A percentile compares a stretch with the other conserved stretches of the same genome.
These are phyloP conservation scores for Phoxinus phoxinus DNA, from an alignment of 2,113 vertebrate genomes.

Conservation along the genomic window DNA sequence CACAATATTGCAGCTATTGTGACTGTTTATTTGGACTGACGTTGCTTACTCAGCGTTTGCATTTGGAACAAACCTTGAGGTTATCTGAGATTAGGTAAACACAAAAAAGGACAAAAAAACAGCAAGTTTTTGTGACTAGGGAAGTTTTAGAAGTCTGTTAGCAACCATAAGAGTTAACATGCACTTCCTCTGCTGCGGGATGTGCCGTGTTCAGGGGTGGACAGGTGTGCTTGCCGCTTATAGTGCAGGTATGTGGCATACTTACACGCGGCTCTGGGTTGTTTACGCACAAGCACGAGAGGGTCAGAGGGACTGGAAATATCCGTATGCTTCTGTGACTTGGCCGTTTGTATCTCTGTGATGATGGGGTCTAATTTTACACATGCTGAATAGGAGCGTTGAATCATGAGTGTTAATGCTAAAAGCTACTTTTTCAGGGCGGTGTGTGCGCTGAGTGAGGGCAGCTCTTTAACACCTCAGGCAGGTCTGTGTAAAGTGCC, in stretches of 20 bases:
- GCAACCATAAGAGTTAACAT: not conserved
- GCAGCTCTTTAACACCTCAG: conserved; percentile 34
- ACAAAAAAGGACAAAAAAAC: conserved; percentile 25
- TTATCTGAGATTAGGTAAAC: conserved; percentile 30
- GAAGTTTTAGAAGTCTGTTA: not conserved
- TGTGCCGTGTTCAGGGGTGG: not conserved
- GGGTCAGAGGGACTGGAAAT: conserved; percentile 27
- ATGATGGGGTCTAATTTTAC: conserved; percentile 14
- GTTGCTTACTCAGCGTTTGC: not conserved
- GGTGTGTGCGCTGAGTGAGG: not conserved
- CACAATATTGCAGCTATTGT: not conserved
- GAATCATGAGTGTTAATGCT: conserved; percentile 18
- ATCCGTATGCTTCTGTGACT: conserved; percentile 3
- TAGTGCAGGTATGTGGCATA: not conserved
- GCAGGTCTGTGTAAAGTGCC: conserved; percentile 11
- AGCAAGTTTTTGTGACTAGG: not conserved
- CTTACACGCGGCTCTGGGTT: not conserved
- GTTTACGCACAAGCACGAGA: conserved; percentile 18
- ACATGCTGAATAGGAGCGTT: not conserved
- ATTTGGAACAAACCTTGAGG: conserved; percentile 28
- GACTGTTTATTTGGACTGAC: not conserved
- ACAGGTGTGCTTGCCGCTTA: not conserved
- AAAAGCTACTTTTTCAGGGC: not conserved
- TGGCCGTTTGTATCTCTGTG: not conserved
- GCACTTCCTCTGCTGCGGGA: not conserved